Evolutionary conservation across 2,113 vertebrate genomes (phyloP), one percentile per base, ranked within the genome.

Genomic region (Tautogolabrus adspersus): DNA sequence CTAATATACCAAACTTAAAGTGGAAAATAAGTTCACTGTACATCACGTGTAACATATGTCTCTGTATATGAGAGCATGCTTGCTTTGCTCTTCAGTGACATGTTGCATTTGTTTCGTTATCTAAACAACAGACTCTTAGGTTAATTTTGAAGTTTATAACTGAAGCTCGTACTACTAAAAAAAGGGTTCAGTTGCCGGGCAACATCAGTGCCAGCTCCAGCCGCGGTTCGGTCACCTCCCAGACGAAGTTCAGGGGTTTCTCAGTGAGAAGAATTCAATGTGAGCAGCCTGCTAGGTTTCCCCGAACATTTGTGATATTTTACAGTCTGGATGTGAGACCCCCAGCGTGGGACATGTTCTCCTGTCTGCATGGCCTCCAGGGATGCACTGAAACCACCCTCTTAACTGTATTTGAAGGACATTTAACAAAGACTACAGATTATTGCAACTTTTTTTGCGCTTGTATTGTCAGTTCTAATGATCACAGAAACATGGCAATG

Each of bases 201-300:
- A 79, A 73, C 81, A 6, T 21, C 21, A 38, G 60, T 66, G 62
- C 79, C 71, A 73, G 37, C 78, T 86, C 72, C 77, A 82, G 77
- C 73, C 42, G 80, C 30, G 81, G 75, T 78, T 66, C 68, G 68
- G 81, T 85, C 88, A 87, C 75, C 19, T 62, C 66, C 72, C 84
- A 80, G 79, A 83, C 0, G 16, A 8, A 5, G 30, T 80, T 84
- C 69, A 85, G 73, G 74, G 70, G 75, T 82, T 81, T 85, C 85
- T 85, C 62, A 34, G 79, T 44, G 63, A 79, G 65, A 84, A 69
- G 83, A 88, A 85, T 87, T 70, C 61, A 57, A 68, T 55, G 40
- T 23, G 55, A 77, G 79, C 22, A 23, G 37, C 34, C 71, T 49
- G 55, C 1, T 1, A 59, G 52, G 47, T 72, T 73, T 30, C 52